Conservation (phyloP, 1,140 invertebrate genomes). For the Atta cephalotes region DNA sequence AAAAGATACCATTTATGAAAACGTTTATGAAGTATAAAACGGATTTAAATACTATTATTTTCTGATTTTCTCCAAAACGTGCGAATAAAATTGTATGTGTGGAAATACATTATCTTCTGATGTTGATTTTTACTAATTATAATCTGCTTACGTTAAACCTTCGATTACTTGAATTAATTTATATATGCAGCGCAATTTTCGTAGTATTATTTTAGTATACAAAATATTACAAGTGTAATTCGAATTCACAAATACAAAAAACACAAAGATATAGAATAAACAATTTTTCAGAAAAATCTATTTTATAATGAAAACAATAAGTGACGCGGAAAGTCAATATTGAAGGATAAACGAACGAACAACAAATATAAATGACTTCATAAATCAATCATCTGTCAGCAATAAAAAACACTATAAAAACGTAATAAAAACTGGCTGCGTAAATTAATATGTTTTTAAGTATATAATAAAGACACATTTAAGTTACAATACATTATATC, state of each 20-base stretch:
- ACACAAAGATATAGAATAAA: slow-evolving; percentile 26
- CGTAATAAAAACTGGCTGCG: background rate
- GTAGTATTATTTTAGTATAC: background rate
- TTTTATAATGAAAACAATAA: background rate
- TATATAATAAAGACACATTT: background rate
- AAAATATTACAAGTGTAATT: slow-evolving; percentile 52
- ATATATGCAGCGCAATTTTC: slow-evolving; percentile 27
- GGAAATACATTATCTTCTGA: background rate
- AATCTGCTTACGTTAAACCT: background rate
- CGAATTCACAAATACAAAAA: slow-evolving; percentile 12
- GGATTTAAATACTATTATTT: slow-evolving; percentile 2
- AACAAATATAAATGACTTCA: slow-evolving; percentile 25
- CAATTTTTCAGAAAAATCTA: background rate
- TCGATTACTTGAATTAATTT: slow-evolving; percentile 24
- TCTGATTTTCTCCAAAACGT: background rate
- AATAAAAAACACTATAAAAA: background rate
- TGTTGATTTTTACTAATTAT: slow-evolving; percentile 1
- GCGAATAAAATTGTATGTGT: background rate
- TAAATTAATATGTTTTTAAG: background rate
- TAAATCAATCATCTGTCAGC: background rate
- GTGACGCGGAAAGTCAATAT: slow-evolving; percentile 55
- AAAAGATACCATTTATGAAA: slow-evolving; percentile 32
- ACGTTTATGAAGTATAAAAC: slow-evolving; percentile 21
- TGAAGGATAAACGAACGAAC: slow-evolving; percentile 64
- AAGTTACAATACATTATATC: background rate